Evolutionary conservation across 2,113 vertebrate genomes (phyloP).

Genomic region (Engystomops pustulosus): DNA sequence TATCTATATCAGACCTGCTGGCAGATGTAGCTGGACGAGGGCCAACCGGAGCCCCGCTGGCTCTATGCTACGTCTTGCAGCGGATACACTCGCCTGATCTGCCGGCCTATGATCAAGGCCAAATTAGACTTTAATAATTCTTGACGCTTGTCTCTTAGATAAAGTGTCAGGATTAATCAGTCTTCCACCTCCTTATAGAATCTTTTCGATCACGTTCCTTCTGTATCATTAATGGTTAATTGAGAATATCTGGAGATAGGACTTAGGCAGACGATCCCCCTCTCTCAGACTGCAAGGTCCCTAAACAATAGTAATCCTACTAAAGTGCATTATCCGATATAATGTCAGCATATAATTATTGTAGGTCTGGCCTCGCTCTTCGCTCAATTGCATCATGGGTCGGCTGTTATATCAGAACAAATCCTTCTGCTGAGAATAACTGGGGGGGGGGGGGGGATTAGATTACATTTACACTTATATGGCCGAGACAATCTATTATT

Average conservation of each 20-base stretch:
- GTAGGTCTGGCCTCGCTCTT: not conserved
- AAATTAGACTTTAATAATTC: slow-evolving; percentile 12
- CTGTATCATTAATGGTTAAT: not conserved
- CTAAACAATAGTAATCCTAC: not conserved
- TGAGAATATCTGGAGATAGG: not conserved
- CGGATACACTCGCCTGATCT: slow-evolving; percentile 9
- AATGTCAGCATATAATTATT: not conserved
- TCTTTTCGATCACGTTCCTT: not conserved
- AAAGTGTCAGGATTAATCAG: slow-evolving; percentile 11
- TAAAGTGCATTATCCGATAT: not conserved
- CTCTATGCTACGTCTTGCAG: not conserved
- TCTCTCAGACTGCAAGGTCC: not conserved
- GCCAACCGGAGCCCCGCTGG: not conserved
- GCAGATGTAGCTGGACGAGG: not conserved
- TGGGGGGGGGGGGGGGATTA: not conserved
- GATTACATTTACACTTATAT: not conserved
- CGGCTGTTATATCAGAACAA: not conserved
- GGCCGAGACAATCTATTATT: not conserved
- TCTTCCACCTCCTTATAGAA: not conserved
- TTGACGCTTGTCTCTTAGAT: not conserved
- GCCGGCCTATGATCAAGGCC: not conserved
- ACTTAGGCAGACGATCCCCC: not conserved
- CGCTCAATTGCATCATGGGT: not conserved
- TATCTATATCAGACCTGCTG: not conserved
- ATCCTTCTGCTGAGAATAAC: not conserved